These are phyloP conservation scores for Eudemis profundana DNA, from an alignment of 2,888 invertebrate species.

Conservation along the genomic window DNA sequence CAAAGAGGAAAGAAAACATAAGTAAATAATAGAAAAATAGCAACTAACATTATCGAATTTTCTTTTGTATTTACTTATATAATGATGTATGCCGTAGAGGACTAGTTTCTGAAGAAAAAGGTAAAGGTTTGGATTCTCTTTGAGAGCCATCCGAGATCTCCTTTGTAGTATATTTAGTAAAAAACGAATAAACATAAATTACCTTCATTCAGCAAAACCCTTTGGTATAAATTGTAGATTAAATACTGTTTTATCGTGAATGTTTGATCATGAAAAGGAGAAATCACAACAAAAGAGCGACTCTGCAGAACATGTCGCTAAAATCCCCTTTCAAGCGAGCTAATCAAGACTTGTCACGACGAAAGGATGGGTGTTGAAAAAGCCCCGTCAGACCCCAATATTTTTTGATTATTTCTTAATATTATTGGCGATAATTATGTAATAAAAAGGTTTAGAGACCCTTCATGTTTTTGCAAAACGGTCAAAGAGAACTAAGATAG, in stretches of 20 bases:
- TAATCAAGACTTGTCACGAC: constrained; percentile 47
- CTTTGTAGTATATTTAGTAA: constrained; percentile 20
- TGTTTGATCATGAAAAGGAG: constrained; percentile 28
- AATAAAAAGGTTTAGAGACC: no score
- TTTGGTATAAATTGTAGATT: constrained; percentile 24
- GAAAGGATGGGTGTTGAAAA: constrained; percentile 42
- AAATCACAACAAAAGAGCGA: constrained; percentile 44
- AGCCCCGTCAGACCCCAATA: constrained; percentile 5
- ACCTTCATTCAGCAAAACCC: constrained; percentile 21
- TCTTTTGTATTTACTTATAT: not conserved
- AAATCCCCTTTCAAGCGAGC: constrained; percentile 48
- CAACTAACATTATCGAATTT: not conserved
- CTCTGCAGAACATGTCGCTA: constrained; percentile 37
- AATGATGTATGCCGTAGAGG: not conserved
- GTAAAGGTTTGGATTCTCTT: constrained; percentile 19
- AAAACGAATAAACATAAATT: constrained; percentile 32
- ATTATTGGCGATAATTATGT: not conserved
- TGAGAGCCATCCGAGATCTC: constrained; percentile 7
- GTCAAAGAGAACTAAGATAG: no score
- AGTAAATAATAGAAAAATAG: not conserved
- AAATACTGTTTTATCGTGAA: constrained; percentile 26
- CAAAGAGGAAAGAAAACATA: no score
- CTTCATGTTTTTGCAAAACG: no score
- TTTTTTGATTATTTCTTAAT: not conserved
- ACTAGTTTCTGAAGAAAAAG: constrained; percentile 21